Base-by-base conservation (phyloP, 2,113 vertebrate species). In the Microcebus ravelobensis region DNA sequence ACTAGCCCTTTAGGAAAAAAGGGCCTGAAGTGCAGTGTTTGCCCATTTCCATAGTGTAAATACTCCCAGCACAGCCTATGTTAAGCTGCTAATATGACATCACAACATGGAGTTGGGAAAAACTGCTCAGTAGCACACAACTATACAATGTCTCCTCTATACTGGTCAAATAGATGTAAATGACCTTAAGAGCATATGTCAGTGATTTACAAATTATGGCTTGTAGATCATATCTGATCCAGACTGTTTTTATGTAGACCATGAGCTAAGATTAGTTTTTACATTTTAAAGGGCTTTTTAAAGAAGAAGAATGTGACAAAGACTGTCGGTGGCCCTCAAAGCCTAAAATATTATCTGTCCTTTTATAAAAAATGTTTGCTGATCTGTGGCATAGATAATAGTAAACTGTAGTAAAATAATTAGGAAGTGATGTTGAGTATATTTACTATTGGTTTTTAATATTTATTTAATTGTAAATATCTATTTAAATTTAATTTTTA, bases 391-490 rank as follows among this genome's bases (percentile, higher is more conserved):
- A 50, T 20, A 45, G 9, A 29, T 86, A 92, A 90, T 50, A 52
- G 61, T n/a, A 55, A 31, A 83, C 36, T 67, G 23, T 45, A 39
- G 71, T 84, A 80, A 92, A 84, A 73, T 87, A 74, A 50, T 48
- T 82, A 42, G 20, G 15, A 81, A 55, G 13, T 83, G 61, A 55
- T 48, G 13, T 84, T 85, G 83, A 83, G 15, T 65, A 42, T 59
- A 91, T 95, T 95, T 65, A 61, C 34, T 67, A 12, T 83, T 90
- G 63, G n/a, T 67, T 84, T 96, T 93, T 84, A 79, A 50, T 87
- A 42, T 83, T 82, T 77, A 71, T 65, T 87, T 90, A 59, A 86
- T 45, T 77, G 5, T 82, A 63, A 70, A 77, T 57, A 12, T 45
- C 25, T 65, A 14, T 34, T 77, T 77, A 50, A 48, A 77, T 77